Evolutionary conservation across 2,888 invertebrate genomes (phyloP).

Genomic region (Sarcophaga subvicina): DNA sequence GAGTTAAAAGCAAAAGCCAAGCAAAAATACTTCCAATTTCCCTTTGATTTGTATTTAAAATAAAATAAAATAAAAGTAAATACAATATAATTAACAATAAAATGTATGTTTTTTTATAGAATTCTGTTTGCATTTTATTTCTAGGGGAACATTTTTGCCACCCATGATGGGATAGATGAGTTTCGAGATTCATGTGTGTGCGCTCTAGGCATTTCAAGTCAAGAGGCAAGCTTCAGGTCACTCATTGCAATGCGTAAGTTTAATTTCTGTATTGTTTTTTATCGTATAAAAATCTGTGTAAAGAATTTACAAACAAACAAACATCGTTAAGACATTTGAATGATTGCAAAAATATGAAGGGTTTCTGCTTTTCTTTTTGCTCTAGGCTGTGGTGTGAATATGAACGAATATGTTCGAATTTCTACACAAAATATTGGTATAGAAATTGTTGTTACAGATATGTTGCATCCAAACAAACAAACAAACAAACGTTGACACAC

Average conservation of each 20-base stretch:
- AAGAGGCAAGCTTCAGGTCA: constrained; percentile 58
- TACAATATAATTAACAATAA: too few relatives aligned
- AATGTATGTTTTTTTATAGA: neutral
- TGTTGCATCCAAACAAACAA: constrained; percentile 38
- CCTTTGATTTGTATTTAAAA: neutral
- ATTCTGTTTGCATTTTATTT: neutral
- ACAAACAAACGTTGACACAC: constrained; percentile 44
- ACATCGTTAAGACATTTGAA: constrained; percentile 41
- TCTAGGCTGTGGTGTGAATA: neutral
- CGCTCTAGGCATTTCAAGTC: constrained; percentile 20
- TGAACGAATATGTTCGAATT: too few relatives aligned
- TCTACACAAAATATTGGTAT: neutral
- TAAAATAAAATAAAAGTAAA: too few relatives aligned
- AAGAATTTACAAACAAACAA: neutral
- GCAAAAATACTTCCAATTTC: constrained; percentile 29
- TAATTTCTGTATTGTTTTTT: neutral
- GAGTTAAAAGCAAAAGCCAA: too few relatives aligned
- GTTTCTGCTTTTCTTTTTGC: neutral
- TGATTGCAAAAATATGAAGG: constrained; percentile 26
- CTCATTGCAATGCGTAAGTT: constrained; percentile 15
- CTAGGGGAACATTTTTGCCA: constrained; percentile 18
- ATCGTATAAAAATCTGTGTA: neutral
- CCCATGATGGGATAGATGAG: constrained; percentile 27
- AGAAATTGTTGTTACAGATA: neutral
- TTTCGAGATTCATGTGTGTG: constrained; percentile 12